Evolutionary conservation across 2,113 vertebrate genomes (phyloP), one percentile per base, ranked within the genome.

Genomic region (Psephotus haematonotus): DNA sequence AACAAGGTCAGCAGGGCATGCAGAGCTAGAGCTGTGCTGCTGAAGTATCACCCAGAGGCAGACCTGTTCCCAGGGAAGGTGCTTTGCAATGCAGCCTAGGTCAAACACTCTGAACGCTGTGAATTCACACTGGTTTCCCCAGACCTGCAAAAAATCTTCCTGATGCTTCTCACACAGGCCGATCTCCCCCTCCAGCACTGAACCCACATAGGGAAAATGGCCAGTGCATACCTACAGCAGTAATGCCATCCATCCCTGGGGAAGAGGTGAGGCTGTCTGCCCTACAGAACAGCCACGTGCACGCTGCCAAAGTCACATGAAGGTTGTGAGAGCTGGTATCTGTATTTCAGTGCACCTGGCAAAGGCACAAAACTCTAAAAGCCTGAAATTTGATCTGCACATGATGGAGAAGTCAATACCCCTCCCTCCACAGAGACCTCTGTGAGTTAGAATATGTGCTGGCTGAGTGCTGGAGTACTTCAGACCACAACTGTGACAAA

Each of bases 361-460:
- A 95, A 81, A 86, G n/a, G 76, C 83, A 92, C 96, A 96, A 89
- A 94, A 80, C 79, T 96, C 88, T 96, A 83, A 96, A 95, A 97
- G 94, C 94, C 90, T 97, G 97, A 96, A 91, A 95, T 95, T 31
- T 90, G 94, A 96, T 91, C 93, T 88, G 80, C 60, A 78, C 67
- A 43, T 29, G 88, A 83, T 88, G 79, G 70, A 93, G 81, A 82
- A 97, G 95, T 95, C 93, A 93, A 92, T 96, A 95, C 43, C 46
- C 64, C 62, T 93, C 86, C 84, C 81, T 96, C 79, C 13, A 3
- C 82, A 7, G 90, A 85, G 96, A 72, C 70, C 88, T 83, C 59
- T 74, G 60, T 63, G 90, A 83, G 85, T 57, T 55, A 53, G 55
- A 50, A 79, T 70, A 44, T 68, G 17, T 19, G 53, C 72, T 79